Percentiles rank a stretch among this genome's conserved stretches.
Conservation (phyloP, 1,140 invertebrate species). For the Ptiloglossa arizonensis region DNA sequence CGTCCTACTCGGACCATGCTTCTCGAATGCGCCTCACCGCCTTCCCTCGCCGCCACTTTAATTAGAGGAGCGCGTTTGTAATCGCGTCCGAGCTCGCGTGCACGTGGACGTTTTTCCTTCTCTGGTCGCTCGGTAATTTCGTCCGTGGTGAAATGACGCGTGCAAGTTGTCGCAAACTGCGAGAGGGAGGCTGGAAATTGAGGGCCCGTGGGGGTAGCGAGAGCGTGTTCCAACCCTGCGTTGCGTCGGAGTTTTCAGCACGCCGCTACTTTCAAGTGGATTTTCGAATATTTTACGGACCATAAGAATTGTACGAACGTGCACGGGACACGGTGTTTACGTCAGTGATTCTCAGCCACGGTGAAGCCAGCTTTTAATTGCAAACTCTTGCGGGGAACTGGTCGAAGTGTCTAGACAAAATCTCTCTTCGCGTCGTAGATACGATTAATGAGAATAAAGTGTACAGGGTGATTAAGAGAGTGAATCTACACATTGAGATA, state of each 20-base stretch:
- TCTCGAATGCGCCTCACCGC: too few relatives aligned
- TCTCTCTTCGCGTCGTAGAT: too few relatives aligned
- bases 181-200: constrained; percentile 29
- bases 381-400: too few relatives aligned
- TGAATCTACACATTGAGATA: too few relatives aligned
- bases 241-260: not conserved
- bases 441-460: too few relatives aligned
- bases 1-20: not conserved
- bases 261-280: not conserved
- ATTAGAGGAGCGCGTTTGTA: constrained; percentile 26
- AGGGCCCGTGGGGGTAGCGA: not conserved
- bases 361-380: too few relatives aligned
- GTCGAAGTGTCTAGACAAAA: too few relatives aligned
- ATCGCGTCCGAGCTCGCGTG: constrained; percentile 16
- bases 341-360: too few relatives aligned
- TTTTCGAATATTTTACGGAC: not conserved
- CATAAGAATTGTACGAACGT: not conserved
- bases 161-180: constrained; percentile 40
- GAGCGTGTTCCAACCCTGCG: too few relatives aligned
- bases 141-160: constrained; percentile 34
- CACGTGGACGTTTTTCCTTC: constrained; percentile 19
- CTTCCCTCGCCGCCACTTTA: constrained; percentile 7
- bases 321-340: too few relatives aligned
- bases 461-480: too few relatives aligned
- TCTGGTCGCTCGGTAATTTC: constrained; percentile 18